Base-by-base conservation (phyloP, 2,888 invertebrate species). In the Lasioglossum malachurum region DNA sequence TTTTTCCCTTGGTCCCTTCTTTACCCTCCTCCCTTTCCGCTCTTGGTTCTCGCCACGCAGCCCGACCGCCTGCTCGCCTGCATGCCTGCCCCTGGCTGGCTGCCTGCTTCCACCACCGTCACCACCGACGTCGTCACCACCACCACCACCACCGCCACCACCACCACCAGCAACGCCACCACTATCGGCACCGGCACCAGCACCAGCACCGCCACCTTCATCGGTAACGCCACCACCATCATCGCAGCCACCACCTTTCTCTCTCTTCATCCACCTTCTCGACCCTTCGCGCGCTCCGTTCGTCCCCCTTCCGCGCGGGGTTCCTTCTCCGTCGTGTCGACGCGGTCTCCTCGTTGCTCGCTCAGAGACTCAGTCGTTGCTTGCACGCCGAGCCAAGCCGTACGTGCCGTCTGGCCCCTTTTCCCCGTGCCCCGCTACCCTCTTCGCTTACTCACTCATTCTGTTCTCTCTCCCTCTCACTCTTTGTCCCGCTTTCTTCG, bases 321-420 rank as follows among this genome's bases (percentile, higher is more conserved):
- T 80, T 69, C 76, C 23, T 75, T 41, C 80, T 57, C 35, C 75
- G 75, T 82, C 71, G 67, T 77, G 75, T 27, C 75, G 75, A 80
- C 71, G 67, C 80, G 71, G 78, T 57, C 38, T 38, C 78, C 64
- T 77, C 69, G 23, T 84, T 82, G 80, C 84, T 88, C 84, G 87
- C 88, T 77, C 87, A 82, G 86, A 79, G 85, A 84, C 84, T 81
- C 84, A 87, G 87, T 88, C 91, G 84, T 84, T 87, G 89, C 87
- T 85, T 86, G 88, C 90, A 87, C 90, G 82, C 83, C 91, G 90
- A 90, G 85, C 80, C 44, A 77, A 84, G 82, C 82, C 90, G 92
- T 94, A 93, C 93, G 93, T 94, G 93, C 93, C 92, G 93, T 92
- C 93, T 93, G 91, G 92, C 91, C 93, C 91, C 92, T 91, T 91